phyloP scores from a whole-genome alignment of 2,797 vertebrate genomes.

The Alca torda region DNA sequence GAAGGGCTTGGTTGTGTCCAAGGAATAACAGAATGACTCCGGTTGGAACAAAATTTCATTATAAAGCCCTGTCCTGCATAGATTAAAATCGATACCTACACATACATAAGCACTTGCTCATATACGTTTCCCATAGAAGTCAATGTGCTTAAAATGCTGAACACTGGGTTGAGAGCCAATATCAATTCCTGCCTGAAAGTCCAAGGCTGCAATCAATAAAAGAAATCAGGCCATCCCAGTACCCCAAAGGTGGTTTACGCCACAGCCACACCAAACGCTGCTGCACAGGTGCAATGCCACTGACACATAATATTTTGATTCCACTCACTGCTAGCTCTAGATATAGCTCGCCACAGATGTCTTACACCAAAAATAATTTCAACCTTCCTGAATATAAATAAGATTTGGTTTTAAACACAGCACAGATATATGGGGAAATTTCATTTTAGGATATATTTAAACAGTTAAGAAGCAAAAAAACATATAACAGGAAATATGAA shows the following conservation, averaged over 20 bases:
- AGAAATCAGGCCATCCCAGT: neutral
- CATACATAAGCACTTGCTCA: neutral
- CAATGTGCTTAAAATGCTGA: neutral
- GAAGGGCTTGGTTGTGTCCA: neutral
- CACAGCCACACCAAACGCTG: neutral
- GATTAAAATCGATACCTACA: neutral
- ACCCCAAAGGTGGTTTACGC: neutral
- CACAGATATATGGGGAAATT: neutral
- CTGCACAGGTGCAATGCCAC: no score
- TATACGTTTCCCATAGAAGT: neutral
- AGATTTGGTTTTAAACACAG: neutral
- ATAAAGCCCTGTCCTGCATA: neutral
- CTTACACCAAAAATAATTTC: neutral
- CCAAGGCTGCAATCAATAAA: neutral
- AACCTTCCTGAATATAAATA: neutral
- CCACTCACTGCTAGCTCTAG: neutral
- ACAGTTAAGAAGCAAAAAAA: neutral
- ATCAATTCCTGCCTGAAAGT: neutral
- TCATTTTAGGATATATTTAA: neutral
- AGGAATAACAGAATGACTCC: neutral
- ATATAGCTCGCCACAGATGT: neutral
- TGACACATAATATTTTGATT: neutral
- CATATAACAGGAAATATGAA: neutral
- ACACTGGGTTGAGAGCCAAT: neutral
- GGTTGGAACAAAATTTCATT: neutral